Conservation (phyloP, 2,888 invertebrate genomes). For the Pyralis farinalis region DNA sequence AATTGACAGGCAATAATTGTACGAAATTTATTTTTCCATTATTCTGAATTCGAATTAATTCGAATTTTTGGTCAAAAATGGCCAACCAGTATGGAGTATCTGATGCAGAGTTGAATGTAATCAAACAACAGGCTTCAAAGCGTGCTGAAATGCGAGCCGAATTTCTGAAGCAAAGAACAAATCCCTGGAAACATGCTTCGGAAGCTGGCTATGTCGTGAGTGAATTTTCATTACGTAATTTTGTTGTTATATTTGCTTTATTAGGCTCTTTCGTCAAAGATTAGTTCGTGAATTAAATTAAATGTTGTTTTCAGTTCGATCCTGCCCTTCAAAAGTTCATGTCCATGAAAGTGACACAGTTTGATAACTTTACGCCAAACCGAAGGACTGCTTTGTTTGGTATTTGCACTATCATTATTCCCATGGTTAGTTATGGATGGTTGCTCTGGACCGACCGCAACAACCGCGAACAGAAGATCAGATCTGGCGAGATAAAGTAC, state of each 20-base stretch:
- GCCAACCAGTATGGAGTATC: constrained; percentile 78
- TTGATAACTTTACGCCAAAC: constrained; percentile 85
- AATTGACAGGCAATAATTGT: too few species aligned
- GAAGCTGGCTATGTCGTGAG: constrained; percentile 88
- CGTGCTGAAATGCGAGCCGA: constrained; percentile 83
- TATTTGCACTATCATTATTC: constrained; percentile 73
- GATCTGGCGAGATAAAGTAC: constrained; percentile 88
- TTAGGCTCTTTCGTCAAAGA: constrained; percentile 11
- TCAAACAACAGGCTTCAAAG: constrained; percentile 82
- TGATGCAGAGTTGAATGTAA: constrained; percentile 65
- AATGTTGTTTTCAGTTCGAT: constrained; percentile 86
- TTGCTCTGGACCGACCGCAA: constrained; percentile 75
- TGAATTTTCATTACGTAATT: constrained; percentile 68
- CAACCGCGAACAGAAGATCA: constrained; percentile 76
- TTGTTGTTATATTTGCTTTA: constrained; percentile 15
- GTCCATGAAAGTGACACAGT: constrained; percentile 84
- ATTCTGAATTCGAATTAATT: background rate
- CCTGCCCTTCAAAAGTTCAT: constrained; percentile 87
- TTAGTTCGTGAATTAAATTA: constrained; percentile 4
- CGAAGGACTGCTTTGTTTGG: constrained; percentile 76
- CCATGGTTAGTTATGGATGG: constrained; percentile 78
- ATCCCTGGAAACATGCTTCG: constrained; percentile 86
- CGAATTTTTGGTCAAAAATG: constrained; percentile 37
- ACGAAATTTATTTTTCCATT: too few species aligned
- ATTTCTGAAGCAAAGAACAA: constrained; percentile 85